phyloP scores from a whole-genome alignment of 2,113 vertebrate genomes.

The Polypterus senegalus region DNA sequence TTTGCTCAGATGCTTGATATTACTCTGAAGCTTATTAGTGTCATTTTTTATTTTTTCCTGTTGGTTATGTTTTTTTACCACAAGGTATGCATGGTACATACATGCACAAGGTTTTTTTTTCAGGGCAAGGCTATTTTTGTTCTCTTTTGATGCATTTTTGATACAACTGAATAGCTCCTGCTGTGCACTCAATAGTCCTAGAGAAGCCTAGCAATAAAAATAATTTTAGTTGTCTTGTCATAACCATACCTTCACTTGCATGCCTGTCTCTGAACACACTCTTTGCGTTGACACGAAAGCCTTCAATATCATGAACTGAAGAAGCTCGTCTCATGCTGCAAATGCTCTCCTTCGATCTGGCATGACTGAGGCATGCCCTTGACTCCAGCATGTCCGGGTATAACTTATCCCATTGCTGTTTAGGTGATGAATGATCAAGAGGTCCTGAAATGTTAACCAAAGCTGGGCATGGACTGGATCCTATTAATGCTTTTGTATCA shows the following conservation, averaged over 20 bases:
- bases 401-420: constrained; percentile 73
- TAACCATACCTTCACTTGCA: constrained; percentile 72
- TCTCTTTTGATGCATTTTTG: no score
- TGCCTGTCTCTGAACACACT: constrained; percentile 74
- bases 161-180: no score
- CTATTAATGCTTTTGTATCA: constrained; percentile 83
- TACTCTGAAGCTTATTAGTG: no score
- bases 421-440: constrained; percentile 84
- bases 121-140: no score
- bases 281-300: constrained; percentile 72
- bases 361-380: constrained; percentile 68
- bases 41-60: no score
- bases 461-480: constrained; percentile 72
- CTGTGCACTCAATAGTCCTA: no score
- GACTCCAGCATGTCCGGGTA: constrained; percentile 71
- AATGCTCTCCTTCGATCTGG: constrained; percentile 77
- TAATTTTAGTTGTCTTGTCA: not conserved
- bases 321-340: constrained; percentile 87
- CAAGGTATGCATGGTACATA: no score
- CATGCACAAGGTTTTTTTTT: no score
- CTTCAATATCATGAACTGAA: constrained; percentile 92
- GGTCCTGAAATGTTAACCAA: constrained; percentile 72
- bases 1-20: no score
- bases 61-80: no score
- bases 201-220: no score